Conservation (phyloP, 2,113 vertebrate species). For the Suncus etruscus region DNA sequence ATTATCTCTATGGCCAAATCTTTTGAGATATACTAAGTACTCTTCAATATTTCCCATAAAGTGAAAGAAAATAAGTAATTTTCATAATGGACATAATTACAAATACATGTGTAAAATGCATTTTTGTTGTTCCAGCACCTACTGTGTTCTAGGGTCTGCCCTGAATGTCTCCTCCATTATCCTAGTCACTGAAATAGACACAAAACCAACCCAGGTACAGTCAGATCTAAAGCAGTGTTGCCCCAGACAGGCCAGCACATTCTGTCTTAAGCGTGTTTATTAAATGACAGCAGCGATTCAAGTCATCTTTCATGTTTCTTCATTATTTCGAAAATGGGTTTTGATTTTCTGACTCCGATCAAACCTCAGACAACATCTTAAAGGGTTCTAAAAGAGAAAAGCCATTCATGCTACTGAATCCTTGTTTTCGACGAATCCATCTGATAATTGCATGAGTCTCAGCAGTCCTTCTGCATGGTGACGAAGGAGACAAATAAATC, state of each 20-base stretch:
- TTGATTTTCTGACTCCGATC: constrained; percentile 11
- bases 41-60: not conserved
- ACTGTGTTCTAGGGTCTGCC: not conserved
- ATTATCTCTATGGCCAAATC: too few relatives aligned
- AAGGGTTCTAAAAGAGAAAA: constrained; percentile 51
- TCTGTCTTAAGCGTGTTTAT: not conserved
- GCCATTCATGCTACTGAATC: not conserved
- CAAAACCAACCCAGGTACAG: not conserved
- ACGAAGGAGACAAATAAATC: constrained; percentile 53
- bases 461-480: constrained; percentile 45
- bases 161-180: not conserved
- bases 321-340: not conserved
- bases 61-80: not conserved
- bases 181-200: not conserved
- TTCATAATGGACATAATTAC: not conserved
- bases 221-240: not conserved
- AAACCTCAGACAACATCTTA: constrained; percentile 44
- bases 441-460: constrained; percentile 53
- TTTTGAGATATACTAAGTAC: not conserved
- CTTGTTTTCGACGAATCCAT: not conserved
- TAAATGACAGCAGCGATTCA: not conserved
- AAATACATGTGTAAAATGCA: rapidly evolving
- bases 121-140: not conserved
- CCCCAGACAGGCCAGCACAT: not conserved
- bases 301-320: not conserved